Evolutionary conservation across 2,888 invertebrate genomes (phyloP).

Genomic region (Noctua pronuba): DNA sequence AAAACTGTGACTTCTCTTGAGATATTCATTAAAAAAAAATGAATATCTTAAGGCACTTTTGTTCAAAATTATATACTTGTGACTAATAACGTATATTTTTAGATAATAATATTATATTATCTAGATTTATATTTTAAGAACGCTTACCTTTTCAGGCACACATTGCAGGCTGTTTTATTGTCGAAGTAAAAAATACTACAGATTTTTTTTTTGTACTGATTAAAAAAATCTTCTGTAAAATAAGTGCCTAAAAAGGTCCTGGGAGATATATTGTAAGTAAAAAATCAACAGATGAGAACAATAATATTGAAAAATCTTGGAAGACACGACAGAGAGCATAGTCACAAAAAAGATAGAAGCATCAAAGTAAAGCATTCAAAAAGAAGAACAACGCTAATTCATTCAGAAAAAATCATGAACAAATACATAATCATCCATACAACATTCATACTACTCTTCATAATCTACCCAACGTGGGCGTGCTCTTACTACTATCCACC

Average conservation of each 20-base stretch:
- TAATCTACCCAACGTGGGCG: slow-evolving; percentile 17
- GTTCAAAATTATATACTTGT: too few relatives aligned
- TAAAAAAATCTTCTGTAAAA: neutral
- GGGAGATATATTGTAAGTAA: neutral
- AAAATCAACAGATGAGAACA: neutral
- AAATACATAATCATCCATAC: neutral
- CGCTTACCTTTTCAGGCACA: slow-evolving; percentile 5
- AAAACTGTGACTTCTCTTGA: too few relatives aligned
- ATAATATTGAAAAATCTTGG: neutral
- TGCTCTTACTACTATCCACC: slow-evolving; percentile 54
- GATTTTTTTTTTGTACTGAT: neutral
- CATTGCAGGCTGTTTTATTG: neutral
- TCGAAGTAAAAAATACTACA: neutral
- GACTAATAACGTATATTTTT: too few relatives aligned
- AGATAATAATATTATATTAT: too few relatives aligned
- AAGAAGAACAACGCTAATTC: too few relatives aligned
- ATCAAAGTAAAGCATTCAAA: neutral
- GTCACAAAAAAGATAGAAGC: neutral
- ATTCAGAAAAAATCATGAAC: slow-evolving; percentile 9
- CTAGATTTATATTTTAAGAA: neutral
- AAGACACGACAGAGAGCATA: neutral
- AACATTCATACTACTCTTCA: neutral
- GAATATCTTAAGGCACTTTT: too few relatives aligned
- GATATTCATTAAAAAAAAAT: too few relatives aligned
- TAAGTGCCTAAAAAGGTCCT: neutral